phyloP scores from a whole-genome alignment of 2,113 vertebrate species.

The Rousettus leschenaultii region DNA sequence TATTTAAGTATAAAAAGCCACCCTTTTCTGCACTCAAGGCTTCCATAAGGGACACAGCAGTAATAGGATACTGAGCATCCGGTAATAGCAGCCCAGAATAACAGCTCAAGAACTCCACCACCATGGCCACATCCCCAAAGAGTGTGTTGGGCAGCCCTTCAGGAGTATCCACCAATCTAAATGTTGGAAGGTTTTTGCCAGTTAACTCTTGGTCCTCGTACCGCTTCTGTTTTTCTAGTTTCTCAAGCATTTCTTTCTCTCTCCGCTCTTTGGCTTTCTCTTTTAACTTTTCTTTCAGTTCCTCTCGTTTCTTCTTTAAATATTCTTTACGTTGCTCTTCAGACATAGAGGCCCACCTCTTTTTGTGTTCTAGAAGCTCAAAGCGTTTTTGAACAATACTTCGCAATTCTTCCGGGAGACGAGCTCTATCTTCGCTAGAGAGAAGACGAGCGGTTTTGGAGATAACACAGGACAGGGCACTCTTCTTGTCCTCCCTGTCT shows the following conservation, averaged over 20 bases:
- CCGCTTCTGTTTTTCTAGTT: slow-evolving; percentile 91
- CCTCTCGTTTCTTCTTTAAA: slow-evolving; percentile 90
- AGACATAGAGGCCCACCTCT: slow-evolving; percentile 93
- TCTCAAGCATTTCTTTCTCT: slow-evolving; percentile 92
- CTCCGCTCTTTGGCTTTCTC: slow-evolving; percentile 93
- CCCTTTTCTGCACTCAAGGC: slow-evolving; percentile 91
- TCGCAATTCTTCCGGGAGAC: slow-evolving; percentile 92
- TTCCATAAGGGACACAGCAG: slow-evolving; percentile 92
- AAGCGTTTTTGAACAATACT: slow-evolving; percentile 93
- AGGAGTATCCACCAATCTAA: slow-evolving; percentile 94
- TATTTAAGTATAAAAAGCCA: slow-evolving; percentile 94
- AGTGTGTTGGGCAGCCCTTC: slow-evolving; percentile 95
- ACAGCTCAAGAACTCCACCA: slow-evolving; percentile 95
- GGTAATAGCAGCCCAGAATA: slow-evolving; percentile 93
- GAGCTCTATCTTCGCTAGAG: slow-evolving; percentile 89
- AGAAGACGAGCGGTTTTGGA: slow-evolving; percentile 93
- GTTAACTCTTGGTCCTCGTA: slow-evolving; percentile 94
- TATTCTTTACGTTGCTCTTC: slow-evolving; percentile 93
- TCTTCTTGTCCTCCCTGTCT: slow-evolving; percentile 93
- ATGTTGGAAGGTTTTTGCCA: slow-evolving; percentile 87
- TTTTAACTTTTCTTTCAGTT: slow-evolving; percentile 90
- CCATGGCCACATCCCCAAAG: slow-evolving; percentile 96
- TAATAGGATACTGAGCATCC: slow-evolving; percentile 95
- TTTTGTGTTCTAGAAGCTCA: slow-evolving; percentile 92
- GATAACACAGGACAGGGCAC: slow-evolving; percentile 90